Conservation (phyloP, 2,888 invertebrate genomes). For the Tenthredo amoena region DNA sequence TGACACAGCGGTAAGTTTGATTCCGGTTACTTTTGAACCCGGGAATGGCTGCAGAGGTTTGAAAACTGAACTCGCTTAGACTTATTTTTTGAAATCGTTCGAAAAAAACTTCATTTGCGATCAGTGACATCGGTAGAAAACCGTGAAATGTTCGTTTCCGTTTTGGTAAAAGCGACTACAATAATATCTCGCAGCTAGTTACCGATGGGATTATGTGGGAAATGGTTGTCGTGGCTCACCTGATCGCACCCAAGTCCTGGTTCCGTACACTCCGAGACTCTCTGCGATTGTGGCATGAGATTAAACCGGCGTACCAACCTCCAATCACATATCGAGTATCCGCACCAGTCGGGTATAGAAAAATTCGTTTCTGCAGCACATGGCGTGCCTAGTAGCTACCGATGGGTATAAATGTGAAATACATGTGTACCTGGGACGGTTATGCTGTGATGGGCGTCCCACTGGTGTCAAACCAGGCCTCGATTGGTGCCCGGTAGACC, state of each 20-base stretch:
- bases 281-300: constrained; percentile 28
- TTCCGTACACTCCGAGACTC: constrained; percentile 40
- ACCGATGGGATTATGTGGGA: not conserved
- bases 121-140: not conserved
- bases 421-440: constrained; percentile 12
- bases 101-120: too few species aligned
- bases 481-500: constrained; percentile 71
- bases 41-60: too few species aligned
- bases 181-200: too few species aligned
- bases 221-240: constrained; percentile 34
- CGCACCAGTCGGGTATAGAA: not conserved
- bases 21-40: too few species aligned
- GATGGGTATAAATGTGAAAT: not conserved
- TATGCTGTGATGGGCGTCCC: constrained; percentile 41
- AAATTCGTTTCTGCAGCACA: not conserved
- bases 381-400: constrained; percentile 24
- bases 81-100: too few species aligned
- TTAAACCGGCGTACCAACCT: not conserved
- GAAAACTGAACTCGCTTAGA: too few species aligned
- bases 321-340: constrained; percentile 34
- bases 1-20: too few species aligned
- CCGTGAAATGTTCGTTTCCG: not conserved
- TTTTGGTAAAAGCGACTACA: not conserved
- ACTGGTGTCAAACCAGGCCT: constrained; percentile 61
- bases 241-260: constrained; percentile 22